Percentiles rank a stretch among this genome's conserved stretches.
These are phyloP conservation scores for Muschampia plurimacula DNA, from an alignment of 2,888 invertebrate species.

Conservation along the genomic window DNA sequence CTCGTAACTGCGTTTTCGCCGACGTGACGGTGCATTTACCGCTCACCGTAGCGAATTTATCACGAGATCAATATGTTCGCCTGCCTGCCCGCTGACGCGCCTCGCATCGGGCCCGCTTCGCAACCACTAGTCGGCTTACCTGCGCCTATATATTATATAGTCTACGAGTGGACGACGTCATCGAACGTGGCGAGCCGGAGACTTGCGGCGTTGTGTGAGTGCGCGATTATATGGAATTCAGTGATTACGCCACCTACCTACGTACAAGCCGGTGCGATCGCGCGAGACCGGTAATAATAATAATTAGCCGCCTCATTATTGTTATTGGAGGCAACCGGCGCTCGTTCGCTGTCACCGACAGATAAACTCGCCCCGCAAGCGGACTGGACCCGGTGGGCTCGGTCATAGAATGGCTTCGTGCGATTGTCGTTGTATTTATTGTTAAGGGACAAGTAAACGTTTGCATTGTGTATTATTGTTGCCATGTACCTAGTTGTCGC, in stretches of 20 bases:
- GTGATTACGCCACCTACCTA: constrained; percentile 76
- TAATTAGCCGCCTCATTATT: constrained; percentile 75
- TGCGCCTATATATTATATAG: constrained; percentile 53
- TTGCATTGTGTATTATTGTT: constrained; percentile 19
- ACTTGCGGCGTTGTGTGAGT: constrained; percentile 57
- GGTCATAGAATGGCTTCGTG: constrained; percentile 48
- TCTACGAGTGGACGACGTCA: constrained; percentile 58
- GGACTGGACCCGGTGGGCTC: constrained; percentile 51
- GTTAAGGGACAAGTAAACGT: constrained; percentile 9
- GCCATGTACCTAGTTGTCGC: constrained; percentile 47
- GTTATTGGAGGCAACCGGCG: constrained; percentile 59
- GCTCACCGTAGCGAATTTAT: constrained; percentile 79
- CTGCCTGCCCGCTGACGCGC: constrained; percentile 40
- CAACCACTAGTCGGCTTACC: constrained; percentile 50
- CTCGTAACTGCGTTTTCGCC: constrained; percentile 69
- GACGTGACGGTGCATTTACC: constrained; percentile 79
- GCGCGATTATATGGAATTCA: constrained; percentile 72
- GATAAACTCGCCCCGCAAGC: constrained; percentile 64
- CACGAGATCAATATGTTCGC: constrained; percentile 73
- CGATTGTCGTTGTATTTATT: constrained; percentile 21
- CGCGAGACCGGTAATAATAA: constrained; percentile 69
- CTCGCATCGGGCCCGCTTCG: constrained; percentile 8
- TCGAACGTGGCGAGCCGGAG: constrained; percentile 68
- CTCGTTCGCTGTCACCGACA: constrained; percentile 47
- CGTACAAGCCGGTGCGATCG: constrained; percentile 59